These are phyloP conservation scores for Belgica antarctica DNA, from an alignment of 2,888 invertebrate species.

Conservation along the genomic window DNA sequence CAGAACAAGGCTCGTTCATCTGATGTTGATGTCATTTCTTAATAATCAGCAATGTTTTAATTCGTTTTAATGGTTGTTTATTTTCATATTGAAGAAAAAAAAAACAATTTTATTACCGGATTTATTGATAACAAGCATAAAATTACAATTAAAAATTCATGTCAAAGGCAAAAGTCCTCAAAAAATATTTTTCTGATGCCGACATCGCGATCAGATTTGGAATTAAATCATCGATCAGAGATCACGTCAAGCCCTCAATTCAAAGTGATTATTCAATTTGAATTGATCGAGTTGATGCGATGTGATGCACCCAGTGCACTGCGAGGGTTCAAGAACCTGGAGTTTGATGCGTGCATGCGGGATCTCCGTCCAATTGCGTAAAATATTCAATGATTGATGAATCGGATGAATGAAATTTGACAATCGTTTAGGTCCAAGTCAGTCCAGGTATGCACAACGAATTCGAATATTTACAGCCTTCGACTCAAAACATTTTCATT, in stretches of 20 bases:
- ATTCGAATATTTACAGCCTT: background rate
- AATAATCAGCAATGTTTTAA: no score
- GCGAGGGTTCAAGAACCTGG: background rate
- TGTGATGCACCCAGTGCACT: conserved; percentile 1
- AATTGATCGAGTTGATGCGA: conserved; percentile 15
- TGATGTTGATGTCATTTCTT: no score
- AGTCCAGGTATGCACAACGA: background rate
- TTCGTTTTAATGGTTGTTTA: no score
- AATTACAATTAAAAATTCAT: no score
- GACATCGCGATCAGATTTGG: no score
- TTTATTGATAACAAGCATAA: no score
- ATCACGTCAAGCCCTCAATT: conserved; percentile 21
- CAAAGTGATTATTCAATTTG: conserved; percentile 35
- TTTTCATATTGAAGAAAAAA: no score
- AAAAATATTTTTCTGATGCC: no score
- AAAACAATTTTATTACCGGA: no score
- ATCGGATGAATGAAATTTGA: conserved; percentile 40
- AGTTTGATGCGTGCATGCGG: conserved; percentile 36
- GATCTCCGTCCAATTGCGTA: conserved; percentile 15
- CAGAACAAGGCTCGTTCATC: no score
- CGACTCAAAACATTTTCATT: background rate
- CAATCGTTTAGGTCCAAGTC: conserved; percentile 25
- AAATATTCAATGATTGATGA: conserved; percentile 40
- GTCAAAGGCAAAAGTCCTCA: no score
- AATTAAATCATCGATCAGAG: conserved; percentile 33